Evolutionary conservation across 1,140 invertebrate species (phyloP).

Genomic region (Ceratina japonica): DNA sequence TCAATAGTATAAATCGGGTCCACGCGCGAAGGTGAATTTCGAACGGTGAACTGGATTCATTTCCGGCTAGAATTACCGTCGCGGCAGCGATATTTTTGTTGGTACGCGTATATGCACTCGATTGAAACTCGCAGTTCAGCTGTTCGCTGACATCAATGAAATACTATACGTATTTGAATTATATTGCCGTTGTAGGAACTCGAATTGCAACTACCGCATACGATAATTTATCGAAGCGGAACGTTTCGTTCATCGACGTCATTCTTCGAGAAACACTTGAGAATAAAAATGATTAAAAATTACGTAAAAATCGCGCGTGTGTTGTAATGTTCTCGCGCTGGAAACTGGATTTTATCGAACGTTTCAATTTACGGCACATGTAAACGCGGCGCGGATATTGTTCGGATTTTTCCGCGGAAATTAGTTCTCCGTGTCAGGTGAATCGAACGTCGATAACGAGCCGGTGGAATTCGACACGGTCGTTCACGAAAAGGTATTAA

Average conservation of each 20-base stretch:
- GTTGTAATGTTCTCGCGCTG: background rate
- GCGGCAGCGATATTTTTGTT: background rate
- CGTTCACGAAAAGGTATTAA: slow-evolving; percentile 20
- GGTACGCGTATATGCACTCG: background rate
- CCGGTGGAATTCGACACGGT: slow-evolving; percentile 24
- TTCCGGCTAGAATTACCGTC: slow-evolving; percentile 10
- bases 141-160: background rate
- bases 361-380: background rate
- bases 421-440: slow-evolving; percentile 5
- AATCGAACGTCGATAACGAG: slow-evolving; percentile 42
- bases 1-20: background rate
- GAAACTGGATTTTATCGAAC: background rate
- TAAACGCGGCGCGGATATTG: slow-evolving; percentile 8
- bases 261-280: background rate
- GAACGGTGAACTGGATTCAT: background rate
- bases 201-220: background rate
- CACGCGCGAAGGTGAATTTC: background rate
- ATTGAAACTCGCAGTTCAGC: background rate
- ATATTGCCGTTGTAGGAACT: background rate
- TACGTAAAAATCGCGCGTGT: background rate
- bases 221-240: background rate
- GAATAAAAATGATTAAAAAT: no score
- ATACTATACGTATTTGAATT: background rate
- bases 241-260: background rate
- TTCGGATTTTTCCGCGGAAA: slow-evolving; percentile 16